phyloP scores from a whole-genome alignment of 2,888 invertebrate genomes.

The Carcina quercana region DNA sequence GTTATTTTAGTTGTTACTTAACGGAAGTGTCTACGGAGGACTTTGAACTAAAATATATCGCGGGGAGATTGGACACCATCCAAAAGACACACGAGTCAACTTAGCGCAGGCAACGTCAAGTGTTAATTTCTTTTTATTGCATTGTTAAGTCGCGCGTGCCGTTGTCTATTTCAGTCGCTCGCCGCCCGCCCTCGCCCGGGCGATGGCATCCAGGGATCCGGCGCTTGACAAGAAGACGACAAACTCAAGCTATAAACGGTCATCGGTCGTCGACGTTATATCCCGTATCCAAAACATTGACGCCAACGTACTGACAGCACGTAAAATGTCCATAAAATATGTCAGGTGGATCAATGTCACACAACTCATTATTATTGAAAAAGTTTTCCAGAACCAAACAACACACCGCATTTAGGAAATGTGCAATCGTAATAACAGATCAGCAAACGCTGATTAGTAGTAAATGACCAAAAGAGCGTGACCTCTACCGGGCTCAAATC shows the following conservation, averaged over 20 bases:
- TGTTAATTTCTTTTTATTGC: slow-evolving; percentile 75
- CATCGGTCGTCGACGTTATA: slow-evolving; percentile 54
- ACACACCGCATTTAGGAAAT: slow-evolving; percentile 40
- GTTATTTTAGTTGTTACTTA: slow-evolving; percentile 61
- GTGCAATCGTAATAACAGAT: slow-evolving; percentile 42
- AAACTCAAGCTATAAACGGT: slow-evolving; percentile 66
- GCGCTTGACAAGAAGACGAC: slow-evolving; percentile 65
- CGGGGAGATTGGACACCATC: slow-evolving; percentile 60
- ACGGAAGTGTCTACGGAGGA: slow-evolving; percentile 59
- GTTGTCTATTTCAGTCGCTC: slow-evolving; percentile 64
- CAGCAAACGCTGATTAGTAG: slow-evolving; percentile 52
- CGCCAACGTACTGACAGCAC: too few relatives aligned
- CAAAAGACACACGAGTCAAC: slow-evolving; percentile 71
- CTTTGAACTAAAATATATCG: slow-evolving; percentile 51
- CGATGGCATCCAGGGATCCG: slow-evolving; percentile 57
- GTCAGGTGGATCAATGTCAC: too few relatives aligned
- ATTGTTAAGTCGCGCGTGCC: slow-evolving; percentile 69
- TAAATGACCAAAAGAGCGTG: slow-evolving; percentile 56
- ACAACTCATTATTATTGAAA: too few relatives aligned
- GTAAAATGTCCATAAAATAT: too few relatives aligned
- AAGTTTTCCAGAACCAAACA: slow-evolving; percentile 27
- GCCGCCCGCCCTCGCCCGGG: slow-evolving; percentile 53
- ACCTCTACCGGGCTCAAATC: slow-evolving; percentile 41
- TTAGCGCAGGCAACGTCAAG: slow-evolving; percentile 62
- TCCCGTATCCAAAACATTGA: too few relatives aligned